Evolutionary conservation across 2,888 invertebrate species (phyloP), one percentile per base, ranked within the genome.

Genomic region (Andrena minutula): DNA sequence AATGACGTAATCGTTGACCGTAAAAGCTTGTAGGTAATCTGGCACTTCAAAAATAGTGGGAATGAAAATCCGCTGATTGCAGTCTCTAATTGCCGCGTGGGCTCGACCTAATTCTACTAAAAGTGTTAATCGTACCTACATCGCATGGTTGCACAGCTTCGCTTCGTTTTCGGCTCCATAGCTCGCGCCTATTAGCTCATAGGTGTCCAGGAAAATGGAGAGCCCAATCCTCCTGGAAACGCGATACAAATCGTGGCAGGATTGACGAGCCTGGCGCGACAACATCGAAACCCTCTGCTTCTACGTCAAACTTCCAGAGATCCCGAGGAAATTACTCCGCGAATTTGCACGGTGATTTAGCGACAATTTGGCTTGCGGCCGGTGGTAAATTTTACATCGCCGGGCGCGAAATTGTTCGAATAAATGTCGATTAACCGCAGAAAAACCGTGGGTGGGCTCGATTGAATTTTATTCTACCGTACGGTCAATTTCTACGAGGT

Each of bases 21-120:
- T 58, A 58, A 72, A 64, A 32, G 26, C 26, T 23, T n/a, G 56
- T 16, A 35, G 71, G 7, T 56, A 63, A 75, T 63, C 53, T 30
- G n/a, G 53, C 61, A 20, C 30, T 41, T 20, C 7, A 7, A 75
- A 75, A 63, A 56, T 6, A 23, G 51, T 10, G 30, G 23, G 30
- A 10, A 71, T 8, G 63, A 53, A 56, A 63, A 75, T 71, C 71
- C 41, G 47, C 58, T 49, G 65, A 66, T 66, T 32, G 58, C 30
- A 30, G 16, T 16, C 41, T 5, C 53, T 56, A 41, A 75, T 70
- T 75, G 70, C 71, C 7, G 16, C n/a, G 0, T 0, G 20, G 12
- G 51, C 28, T 28, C 26, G 64, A 64, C 64, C 60, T 6, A n/a
- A 56, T 64, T 75, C 47, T 7, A 53, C 16, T 53, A 41, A 41